Evolutionary conservation across 1,140 invertebrate genomes (phyloP).

Genomic region (Pseudomyrmex gracilis): DNA sequence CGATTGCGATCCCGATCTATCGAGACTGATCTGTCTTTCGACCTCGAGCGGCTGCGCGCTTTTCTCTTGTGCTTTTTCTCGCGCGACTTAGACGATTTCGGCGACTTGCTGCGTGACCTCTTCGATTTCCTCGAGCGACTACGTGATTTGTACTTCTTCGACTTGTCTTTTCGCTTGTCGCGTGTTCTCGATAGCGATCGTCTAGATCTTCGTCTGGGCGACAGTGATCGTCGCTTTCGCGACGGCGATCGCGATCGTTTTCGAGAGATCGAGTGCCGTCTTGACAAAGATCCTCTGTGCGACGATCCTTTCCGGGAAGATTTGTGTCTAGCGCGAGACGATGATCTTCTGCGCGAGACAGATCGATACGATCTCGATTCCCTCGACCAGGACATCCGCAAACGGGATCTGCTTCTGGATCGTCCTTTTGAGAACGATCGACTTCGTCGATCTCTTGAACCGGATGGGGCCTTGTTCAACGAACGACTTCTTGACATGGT

Average conservation of each 20-base stretch:
- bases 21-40: conserved; percentile 77
- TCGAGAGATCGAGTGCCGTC: conserved; percentile 79
- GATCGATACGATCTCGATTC: conserved; percentile 70
- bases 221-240: conserved; percentile 73
- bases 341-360: conserved; percentile 78
- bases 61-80: conserved; percentile 82
- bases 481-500: conserved; percentile 81
- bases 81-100: conserved; percentile 73
- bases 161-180: conserved; percentile 81
- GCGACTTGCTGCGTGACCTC: conserved; percentile 77
- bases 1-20: conserved; percentile 74
- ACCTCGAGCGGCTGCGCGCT: conserved; percentile 77
- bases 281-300: conserved; percentile 76
- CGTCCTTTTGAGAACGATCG: conserved; percentile 81
- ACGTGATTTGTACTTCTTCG: conserved; percentile 80
- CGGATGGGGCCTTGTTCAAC: conserved; percentile 47
- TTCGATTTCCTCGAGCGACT: conserved; percentile 76
- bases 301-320: conserved; percentile 75
- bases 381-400: conserved; percentile 71
- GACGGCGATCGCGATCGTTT: conserved; percentile 66
- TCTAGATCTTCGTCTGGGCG: conserved; percentile 77
- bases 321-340: conserved; percentile 71
- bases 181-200: conserved; percentile 78
- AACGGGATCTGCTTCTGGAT: conserved; percentile 79
- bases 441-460: conserved; percentile 71